These are phyloP conservation scores for Micromussa lordhowensis DNA, from an alignment of 92 coral and sea anemone species.

Conservation along the genomic window DNA sequence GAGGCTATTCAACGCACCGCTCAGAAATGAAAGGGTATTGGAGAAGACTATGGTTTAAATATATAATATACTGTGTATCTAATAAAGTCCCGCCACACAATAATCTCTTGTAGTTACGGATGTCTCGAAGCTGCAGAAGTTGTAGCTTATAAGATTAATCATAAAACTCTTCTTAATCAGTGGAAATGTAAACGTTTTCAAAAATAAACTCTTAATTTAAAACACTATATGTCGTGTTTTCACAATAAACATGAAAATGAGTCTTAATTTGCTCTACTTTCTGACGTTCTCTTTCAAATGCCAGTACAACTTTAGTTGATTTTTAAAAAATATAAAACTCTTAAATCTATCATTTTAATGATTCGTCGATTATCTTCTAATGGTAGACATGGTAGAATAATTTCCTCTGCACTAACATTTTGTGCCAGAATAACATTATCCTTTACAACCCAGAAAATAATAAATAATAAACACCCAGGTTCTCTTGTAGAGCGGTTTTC, in stretches of 20 bases:
- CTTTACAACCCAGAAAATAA: too few species aligned
- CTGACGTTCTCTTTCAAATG: neutral
- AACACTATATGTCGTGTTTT: neutral
- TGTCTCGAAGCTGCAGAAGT: neutral
- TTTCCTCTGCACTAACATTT: neutral
- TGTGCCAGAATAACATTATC: neutral
- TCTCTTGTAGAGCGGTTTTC: too few species aligned
- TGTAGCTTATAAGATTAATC: neutral
- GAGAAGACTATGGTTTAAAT: too few species aligned
- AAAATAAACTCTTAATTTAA: neutral
- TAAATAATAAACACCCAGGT: too few species aligned
- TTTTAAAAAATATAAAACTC: neutral
- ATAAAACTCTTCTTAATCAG: neutral
- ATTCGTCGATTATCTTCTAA: neutral
- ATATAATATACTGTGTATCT: neutral
- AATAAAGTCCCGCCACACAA: too few species aligned
- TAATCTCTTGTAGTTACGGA: neutral
- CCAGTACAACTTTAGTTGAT: neutral
- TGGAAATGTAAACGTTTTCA: neutral
- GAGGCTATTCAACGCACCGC: too few species aligned
- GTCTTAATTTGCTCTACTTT: neutral
- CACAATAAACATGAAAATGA: neutral
- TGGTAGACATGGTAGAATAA: neutral
- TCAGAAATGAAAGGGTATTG: too few species aligned
- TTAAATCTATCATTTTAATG: neutral